phyloP scores from a whole-genome alignment of 1,140 invertebrate species.

The Trypoxylus dichotomus region DNA sequence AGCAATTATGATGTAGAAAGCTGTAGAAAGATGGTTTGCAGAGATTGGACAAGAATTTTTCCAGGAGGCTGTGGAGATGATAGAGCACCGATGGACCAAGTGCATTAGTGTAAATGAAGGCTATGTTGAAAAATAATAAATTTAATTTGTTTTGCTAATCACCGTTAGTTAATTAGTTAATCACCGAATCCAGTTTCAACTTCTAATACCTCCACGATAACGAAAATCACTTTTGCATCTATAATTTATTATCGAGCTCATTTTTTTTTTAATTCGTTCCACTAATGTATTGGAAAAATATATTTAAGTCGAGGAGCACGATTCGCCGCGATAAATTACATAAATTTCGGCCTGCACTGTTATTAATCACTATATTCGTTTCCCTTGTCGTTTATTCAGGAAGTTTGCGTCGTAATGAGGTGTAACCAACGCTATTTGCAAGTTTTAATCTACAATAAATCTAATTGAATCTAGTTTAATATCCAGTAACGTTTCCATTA shows the following conservation, averaged over 20 bases:
- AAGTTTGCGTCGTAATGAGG: background rate
- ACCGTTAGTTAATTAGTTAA: background rate
- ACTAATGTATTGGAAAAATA: background rate
- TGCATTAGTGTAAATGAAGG: too few species aligned
- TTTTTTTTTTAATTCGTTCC: background rate
- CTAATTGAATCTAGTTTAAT: background rate
- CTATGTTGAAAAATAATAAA: too few species aligned
- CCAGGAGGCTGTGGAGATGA: too few species aligned
- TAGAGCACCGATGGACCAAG: too few species aligned
- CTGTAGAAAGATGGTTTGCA: too few species aligned
- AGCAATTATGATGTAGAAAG: too few species aligned
- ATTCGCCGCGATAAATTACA: background rate
- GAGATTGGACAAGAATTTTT: too few species aligned
- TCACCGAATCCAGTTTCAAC: background rate
- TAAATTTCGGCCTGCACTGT: background rate
- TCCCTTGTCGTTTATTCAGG: background rate
- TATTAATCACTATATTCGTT: slow-evolving; percentile 8
- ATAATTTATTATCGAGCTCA: background rate
- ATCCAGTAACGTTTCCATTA: background rate
- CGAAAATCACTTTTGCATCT: background rate
- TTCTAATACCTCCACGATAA: background rate
- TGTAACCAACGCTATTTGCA: background rate
- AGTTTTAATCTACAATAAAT: background rate
- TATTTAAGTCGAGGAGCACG: background rate
- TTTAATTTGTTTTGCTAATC: background rate